phyloP scores from a whole-genome alignment of 2,797 vertebrate genomes.

The Phyllotis vaccarum region DNA sequence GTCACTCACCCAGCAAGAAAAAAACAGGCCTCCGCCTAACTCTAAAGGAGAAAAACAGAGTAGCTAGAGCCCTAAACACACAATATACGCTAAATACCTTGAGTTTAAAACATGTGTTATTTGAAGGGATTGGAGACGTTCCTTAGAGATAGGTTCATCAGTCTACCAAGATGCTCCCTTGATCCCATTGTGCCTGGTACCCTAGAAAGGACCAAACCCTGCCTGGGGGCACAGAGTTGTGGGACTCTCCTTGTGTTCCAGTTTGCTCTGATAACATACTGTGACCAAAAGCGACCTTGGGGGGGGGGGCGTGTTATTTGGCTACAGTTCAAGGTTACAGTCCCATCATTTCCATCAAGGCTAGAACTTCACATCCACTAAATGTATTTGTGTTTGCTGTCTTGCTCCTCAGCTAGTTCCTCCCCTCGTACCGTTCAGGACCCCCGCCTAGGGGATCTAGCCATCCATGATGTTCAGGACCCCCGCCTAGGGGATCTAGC shows the following conservation, averaged over 20 bases:
- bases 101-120: not conserved
- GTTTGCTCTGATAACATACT: not conserved
- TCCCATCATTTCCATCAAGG: not conserved
- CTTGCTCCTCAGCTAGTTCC: not conserved
- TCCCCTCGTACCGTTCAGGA: not conserved
- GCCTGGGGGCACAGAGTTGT: not conserved
- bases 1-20: not conserved
- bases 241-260: not conserved
- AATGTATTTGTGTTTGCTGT: not conserved
- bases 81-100: not conserved
- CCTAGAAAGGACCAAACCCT: not conserved
- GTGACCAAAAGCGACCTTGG: not conserved
- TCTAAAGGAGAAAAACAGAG: conserved; percentile 54
- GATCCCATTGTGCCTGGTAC: not conserved
- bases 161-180: not conserved
- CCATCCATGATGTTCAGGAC: not conserved
- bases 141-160: not conserved
- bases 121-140: not conserved
- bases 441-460: not conserved
- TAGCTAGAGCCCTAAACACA: not conserved
- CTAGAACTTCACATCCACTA: not conserved
- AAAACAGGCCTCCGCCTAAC: not conserved
- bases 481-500: not conserved
- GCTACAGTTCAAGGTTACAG: not conserved
- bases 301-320: not conserved